Evolutionary conservation across 2,888 invertebrate species (phyloP).

Genomic region (Micropterix aruncella): DNA sequence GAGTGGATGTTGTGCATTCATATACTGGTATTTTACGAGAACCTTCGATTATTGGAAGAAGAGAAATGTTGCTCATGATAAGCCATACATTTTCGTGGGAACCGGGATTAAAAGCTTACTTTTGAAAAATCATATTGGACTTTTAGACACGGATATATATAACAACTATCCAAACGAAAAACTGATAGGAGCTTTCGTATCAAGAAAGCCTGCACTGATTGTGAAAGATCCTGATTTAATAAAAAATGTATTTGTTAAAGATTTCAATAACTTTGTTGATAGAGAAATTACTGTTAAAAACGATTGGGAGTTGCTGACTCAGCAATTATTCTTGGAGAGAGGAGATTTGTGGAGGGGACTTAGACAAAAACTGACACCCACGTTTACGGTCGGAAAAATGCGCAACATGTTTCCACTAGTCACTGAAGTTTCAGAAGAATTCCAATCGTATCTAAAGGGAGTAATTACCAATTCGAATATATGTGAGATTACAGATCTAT

Average conservation of each 20-base stretch:
- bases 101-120: too few relatives aligned
- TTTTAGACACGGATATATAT: too few relatives aligned
- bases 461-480: slow-evolving; percentile 22
- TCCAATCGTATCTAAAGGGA: slow-evolving; percentile 22
- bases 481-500: slow-evolving; percentile 21
- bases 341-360: slow-evolving; percentile 25
- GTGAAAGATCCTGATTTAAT: neutral
- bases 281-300: neutral
- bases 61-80: too few relatives aligned
- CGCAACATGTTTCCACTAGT: slow-evolving; percentile 33
- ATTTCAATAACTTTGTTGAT: neutral
- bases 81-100: too few relatives aligned
- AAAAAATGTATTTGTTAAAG: neutral
- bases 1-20: too few relatives aligned
- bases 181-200: neutral
- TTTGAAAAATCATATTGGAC: too few relatives aligned
- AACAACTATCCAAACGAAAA: neutral
- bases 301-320: neutral
- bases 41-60: too few relatives aligned
- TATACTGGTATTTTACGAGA: too few relatives aligned
- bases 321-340: neutral
- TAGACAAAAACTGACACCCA: slow-evolving; percentile 33
- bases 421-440: slow-evolving; percentile 25
- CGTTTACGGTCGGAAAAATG: too few relatives aligned
- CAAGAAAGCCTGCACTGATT: neutral